A percentile compares a stretch with the other conserved stretches of the same genome.
Conservation (phyloP, 2,888 invertebrate genomes). For the Epirrhoe alternata region DNA sequence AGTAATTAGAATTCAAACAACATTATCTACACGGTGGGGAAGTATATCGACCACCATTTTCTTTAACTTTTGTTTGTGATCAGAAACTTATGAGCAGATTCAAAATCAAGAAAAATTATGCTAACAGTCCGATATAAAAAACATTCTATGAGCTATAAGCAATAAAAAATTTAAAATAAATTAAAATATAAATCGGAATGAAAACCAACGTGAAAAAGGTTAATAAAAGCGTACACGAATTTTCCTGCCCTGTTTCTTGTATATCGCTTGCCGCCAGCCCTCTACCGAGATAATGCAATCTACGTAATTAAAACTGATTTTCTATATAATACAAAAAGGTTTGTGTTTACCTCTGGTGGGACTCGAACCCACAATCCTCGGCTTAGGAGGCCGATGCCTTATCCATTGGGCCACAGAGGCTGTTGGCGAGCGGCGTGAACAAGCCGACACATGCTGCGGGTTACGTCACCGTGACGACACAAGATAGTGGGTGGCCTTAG, state of each 20-base stretch:
- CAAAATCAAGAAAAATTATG: no score
- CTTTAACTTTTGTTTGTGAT: no score
- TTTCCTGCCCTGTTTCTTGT: background rate
- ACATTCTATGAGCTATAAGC: background rate
- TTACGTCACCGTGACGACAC: slow-evolving; percentile 63
- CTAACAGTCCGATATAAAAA: no score
- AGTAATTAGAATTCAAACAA: no score
- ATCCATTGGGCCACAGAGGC: slow-evolving; percentile 94
- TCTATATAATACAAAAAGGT: slow-evolving; percentile 56
- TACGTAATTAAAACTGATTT: slow-evolving; percentile 19
- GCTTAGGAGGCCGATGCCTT: slow-evolving; percentile 94
- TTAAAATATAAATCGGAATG: background rate
- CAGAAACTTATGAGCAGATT: no score
- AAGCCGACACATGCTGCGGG: slow-evolving; percentile 74
- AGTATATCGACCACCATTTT: no score
- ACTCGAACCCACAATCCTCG: slow-evolving; percentile 94
- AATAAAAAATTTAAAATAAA: background rate
- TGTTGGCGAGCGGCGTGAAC: slow-evolving; percentile 93
- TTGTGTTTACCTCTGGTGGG: slow-evolving; percentile 91
- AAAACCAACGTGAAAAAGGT: background rate
- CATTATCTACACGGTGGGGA: no score
- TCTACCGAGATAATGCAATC: background rate
- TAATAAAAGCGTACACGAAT: background rate
- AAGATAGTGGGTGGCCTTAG: slow-evolving; percentile 56
- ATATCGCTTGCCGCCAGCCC: slow-evolving; percentile 1